These are phyloP conservation scores for Mythimna pallens DNA, from an alignment of 2,888 invertebrate species.

Conservation along the genomic window DNA sequence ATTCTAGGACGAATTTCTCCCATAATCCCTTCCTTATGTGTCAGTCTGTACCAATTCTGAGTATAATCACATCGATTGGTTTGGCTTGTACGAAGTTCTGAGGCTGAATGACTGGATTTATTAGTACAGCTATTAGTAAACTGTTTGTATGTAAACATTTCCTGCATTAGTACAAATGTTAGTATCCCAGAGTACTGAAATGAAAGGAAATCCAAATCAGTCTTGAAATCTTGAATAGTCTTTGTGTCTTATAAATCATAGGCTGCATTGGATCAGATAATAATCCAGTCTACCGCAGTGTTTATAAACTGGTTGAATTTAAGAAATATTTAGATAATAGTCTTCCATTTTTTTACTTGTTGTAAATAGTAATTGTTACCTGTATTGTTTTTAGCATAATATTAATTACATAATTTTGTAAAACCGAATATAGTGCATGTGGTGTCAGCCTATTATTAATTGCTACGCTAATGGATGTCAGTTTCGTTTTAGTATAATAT, in stretches of 20 bases:
- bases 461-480: too few species aligned
- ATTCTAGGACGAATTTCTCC: constrained; percentile 33
- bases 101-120: constrained; percentile 58
- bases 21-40: constrained; percentile 60
- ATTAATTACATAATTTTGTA: too few species aligned
- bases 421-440: too few species aligned
- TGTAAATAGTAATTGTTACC: too few species aligned
- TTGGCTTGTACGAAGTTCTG: constrained; percentile 28
- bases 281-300: not conserved
- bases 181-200: constrained; percentile 19
- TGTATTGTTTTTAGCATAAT: too few species aligned
- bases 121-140: constrained; percentile 47
- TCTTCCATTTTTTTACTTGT: too few species aligned
- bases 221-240: constrained; percentile 32
- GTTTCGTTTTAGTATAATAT: too few species aligned
- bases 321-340: not conserved
- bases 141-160: constrained; percentile 52
- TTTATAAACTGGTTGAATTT: not conserved
- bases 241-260: constrained; percentile 20
- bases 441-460: too few species aligned
- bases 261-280: constrained; percentile 10
- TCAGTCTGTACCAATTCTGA: constrained; percentile 41
- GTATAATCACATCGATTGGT: constrained; percentile 40
- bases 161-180: constrained; percentile 48
- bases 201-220: constrained; percentile 23